A percentile compares a stretch with the other conserved stretches of the same genome.
phyloP scores from a whole-genome alignment of 2,888 invertebrate genomes.

The Fragum sueziense region DNA sequence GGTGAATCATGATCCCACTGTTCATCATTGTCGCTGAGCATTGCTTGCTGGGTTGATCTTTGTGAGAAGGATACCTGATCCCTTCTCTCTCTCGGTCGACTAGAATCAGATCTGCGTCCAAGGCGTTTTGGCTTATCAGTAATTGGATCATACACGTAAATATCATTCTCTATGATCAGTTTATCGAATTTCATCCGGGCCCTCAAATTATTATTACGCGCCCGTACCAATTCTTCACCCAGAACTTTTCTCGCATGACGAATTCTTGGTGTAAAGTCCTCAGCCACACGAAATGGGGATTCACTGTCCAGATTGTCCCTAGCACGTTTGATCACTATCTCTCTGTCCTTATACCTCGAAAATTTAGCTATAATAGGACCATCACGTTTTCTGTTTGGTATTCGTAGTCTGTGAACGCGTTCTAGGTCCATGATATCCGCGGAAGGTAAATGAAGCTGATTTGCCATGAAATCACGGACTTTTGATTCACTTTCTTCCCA shows the following conservation, averaged over 20 bases:
- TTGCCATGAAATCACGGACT: slow-evolving; percentile 1
- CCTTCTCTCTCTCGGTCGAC: neutral
- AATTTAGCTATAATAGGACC: slow-evolving; percentile 38
- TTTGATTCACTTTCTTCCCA: neutral
- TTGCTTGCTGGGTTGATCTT: too few relatives aligned
- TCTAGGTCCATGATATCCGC: slow-evolving; percentile 29
- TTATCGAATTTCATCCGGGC: slow-evolving; percentile 28
- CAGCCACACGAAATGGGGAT: slow-evolving; percentile 17
- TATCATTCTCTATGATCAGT: slow-evolving; percentile 20
- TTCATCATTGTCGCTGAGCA: neutral
- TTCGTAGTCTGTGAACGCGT: slow-evolving; percentile 29
- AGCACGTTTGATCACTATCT: slow-evolving; percentile 22
- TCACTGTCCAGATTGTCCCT: neutral
- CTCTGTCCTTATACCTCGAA: slow-evolving; percentile 23
- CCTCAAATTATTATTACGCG: slow-evolving; percentile 6
- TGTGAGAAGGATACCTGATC: neutral
- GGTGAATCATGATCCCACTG: neutral
- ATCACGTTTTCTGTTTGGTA: slow-evolving; percentile 19
- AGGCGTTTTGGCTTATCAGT: neutral
- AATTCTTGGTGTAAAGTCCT: slow-evolving; percentile 14
- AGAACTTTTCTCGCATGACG: neutral
- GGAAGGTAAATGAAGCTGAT: slow-evolving; percentile 11
- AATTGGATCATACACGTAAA: slow-evolving; percentile 24
- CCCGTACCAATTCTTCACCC: slow-evolving; percentile 18
- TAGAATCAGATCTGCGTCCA: slow-evolving; percentile 1